These are phyloP conservation scores for Dromococcyx pavoninus DNA, from an alignment of 2,797 vertebrate species.

Conservation along the genomic window DNA sequence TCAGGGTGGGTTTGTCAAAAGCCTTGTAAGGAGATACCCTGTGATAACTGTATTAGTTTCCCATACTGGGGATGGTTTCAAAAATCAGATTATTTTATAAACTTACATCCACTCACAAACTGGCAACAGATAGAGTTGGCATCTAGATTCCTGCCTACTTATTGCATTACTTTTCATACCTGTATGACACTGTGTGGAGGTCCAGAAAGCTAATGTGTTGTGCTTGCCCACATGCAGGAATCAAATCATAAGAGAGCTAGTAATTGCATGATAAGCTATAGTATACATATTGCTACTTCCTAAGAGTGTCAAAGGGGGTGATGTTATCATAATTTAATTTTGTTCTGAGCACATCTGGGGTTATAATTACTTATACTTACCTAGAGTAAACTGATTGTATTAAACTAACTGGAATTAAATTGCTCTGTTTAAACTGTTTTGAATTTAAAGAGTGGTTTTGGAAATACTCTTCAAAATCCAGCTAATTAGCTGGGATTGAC, in stretches of 20 bases:
- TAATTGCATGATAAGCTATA: background rate
- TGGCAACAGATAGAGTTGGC: background rate
- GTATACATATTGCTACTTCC: background rate
- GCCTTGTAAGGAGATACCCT: background rate
- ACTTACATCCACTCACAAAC: background rate
- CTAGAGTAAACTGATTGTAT: background rate
- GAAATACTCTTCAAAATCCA: background rate
- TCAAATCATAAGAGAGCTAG: background rate
- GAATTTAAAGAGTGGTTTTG: background rate
- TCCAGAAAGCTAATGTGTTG: background rate
- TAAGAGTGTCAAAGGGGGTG: background rate
- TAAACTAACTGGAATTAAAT: background rate
- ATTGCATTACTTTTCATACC: background rate
- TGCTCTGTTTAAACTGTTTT: background rate
- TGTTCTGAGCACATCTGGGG: background rate
- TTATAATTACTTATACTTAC: background rate
- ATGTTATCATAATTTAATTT: background rate
- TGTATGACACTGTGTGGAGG: accelerated
- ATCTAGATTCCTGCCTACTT: background rate
- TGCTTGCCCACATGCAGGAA: background rate
- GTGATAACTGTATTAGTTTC: background rate
- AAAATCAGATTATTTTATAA: background rate
- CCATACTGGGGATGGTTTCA: background rate
- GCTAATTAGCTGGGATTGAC: background rate
- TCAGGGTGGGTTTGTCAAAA: background rate